Base-by-base conservation (phyloP, 2,888 invertebrate genomes). In the Oxyteleia sp. region DNA sequence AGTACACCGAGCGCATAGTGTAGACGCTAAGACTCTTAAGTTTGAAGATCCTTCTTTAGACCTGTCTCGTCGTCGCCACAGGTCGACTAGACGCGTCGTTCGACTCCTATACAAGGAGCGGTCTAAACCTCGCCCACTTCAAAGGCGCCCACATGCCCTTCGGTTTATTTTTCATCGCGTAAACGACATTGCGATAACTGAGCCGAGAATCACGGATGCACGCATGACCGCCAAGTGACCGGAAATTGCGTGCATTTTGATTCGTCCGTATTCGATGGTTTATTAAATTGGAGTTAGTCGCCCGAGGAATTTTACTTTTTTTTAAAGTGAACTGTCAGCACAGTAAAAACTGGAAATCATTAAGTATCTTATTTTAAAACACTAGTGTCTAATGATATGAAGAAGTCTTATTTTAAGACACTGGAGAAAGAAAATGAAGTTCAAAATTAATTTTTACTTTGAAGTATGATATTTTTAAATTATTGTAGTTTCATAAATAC, bases 221-320 rank as follows among this genome's bases (percentile, higher is more conserved):
- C 72, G 80, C 80, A 72, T 80, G 80, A 72, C 80, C 80, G 66
- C 80, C 51, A 80, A 80, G 63, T 72, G 80, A 35, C 72, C 80
- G 72, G 80, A 80, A 72, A 66, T 80, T 66, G 64, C 66, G 72
- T 59, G 43, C 72, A 43, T 26, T 59, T 63, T 32, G 45, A 63
- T 35, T 61, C 59, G 26, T 66, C 49, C 38, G 45, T 49, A 55
- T 63, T 47, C 43, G 32, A 57, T 43, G 29, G 49, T 35, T 78
- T 63, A 63, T 69, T 49, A 26, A 47, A 72, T 45, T 51, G 7
- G 11, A 61, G 51, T 59, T 47, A 35, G 2, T 51, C 57, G 49
- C 69, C 35, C 47, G 57, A 75, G 10, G 55, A 47, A 55, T 57
- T 49, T 11, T 20, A 55, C 64, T 47, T 38, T 75, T 64, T 75